Conservation (phyloP, 2,888 invertebrate genomes). For the Mythimna lalbum region DNA sequence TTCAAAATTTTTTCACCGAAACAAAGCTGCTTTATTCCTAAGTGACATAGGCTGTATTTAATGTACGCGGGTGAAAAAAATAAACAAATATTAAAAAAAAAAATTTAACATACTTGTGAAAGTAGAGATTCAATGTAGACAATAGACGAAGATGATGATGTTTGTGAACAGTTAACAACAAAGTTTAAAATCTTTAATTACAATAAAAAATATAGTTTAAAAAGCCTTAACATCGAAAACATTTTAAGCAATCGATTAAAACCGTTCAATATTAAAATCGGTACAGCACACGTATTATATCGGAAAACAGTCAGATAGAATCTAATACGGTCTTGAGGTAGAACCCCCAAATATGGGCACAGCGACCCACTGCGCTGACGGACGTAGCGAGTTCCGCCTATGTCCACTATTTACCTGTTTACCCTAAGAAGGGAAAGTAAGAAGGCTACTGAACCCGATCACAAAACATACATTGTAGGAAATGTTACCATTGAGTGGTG, state of each 20-base stretch:
- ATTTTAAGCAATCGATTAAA: conserved; percentile 1
- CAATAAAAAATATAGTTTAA: too few species aligned
- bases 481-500: conserved; percentile 52
- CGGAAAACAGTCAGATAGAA: conserved; percentile 68
- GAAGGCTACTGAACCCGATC: conserved; percentile 75
- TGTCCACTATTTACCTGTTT: conserved; percentile 82
- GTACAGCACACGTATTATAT: conserved; percentile 49
- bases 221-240: background rate
- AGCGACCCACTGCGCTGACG: conserved; percentile 82
- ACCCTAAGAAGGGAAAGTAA: conserved; percentile 80
- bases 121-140: too few species aligned
- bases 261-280: conserved; percentile 23
- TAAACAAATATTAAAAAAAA: too few species aligned
- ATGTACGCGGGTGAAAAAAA: too few species aligned
- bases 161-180: too few species aligned
- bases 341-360: conserved; percentile 81
- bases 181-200: too few species aligned
- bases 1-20: too few species aligned
- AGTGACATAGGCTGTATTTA: too few species aligned
- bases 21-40: too few species aligned
- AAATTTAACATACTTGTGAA: too few species aligned
- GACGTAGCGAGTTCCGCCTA: conserved; percentile 85
- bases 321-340: conserved; percentile 83
- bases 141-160: too few species aligned
- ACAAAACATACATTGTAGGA: conserved; percentile 66